phyloP scores from a whole-genome alignment of 1,140 invertebrate genomes.

The Bombus waltoni region DNA sequence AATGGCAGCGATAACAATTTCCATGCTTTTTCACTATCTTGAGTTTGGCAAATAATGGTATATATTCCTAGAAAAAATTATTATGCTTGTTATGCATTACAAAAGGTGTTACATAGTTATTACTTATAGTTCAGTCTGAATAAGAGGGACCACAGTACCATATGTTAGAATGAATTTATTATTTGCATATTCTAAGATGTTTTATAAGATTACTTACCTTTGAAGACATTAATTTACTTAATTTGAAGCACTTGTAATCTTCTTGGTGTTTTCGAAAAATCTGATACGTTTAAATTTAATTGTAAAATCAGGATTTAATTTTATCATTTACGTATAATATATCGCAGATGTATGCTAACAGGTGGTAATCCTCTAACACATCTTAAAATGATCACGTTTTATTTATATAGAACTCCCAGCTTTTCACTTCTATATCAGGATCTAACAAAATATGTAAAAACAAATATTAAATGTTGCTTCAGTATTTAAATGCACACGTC shows the following conservation, averaged over 20 bases:
- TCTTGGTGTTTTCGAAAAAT: neutral
- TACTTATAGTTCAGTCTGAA: slow-evolving; percentile 64
- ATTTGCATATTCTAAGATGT: slow-evolving; percentile 43
- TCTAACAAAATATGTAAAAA: neutral
- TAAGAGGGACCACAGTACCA: slow-evolving; percentile 70
- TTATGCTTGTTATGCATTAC: slow-evolving; percentile 20
- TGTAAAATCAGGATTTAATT: neutral
- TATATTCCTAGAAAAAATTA: slow-evolving; percentile 14
- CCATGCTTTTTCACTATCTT: neutral
- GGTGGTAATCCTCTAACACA: slow-evolving; percentile 44
- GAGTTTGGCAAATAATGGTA: slow-evolving; percentile 18
- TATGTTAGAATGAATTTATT: slow-evolving; percentile 57
- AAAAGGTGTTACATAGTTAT: slow-evolving; percentile 38
- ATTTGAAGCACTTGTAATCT: slow-evolving; percentile 11
- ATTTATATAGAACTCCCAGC: slow-evolving; percentile 29
- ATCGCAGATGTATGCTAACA: slow-evolving; percentile 6
- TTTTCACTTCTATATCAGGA: slow-evolving; percentile 15
- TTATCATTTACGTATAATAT: neutral
- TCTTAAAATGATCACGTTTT: slow-evolving; percentile 31
- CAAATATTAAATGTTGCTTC: slow-evolving; percentile 42
- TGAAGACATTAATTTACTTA: neutral
- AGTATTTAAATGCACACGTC: slow-evolving; percentile 55
- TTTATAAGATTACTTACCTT: slow-evolving; percentile 44
- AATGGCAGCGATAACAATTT: neutral
- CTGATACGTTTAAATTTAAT: neutral